Base-by-base conservation (phyloP, 1,140 invertebrate species). In the Brachionus asplanchnoidis region DNA sequence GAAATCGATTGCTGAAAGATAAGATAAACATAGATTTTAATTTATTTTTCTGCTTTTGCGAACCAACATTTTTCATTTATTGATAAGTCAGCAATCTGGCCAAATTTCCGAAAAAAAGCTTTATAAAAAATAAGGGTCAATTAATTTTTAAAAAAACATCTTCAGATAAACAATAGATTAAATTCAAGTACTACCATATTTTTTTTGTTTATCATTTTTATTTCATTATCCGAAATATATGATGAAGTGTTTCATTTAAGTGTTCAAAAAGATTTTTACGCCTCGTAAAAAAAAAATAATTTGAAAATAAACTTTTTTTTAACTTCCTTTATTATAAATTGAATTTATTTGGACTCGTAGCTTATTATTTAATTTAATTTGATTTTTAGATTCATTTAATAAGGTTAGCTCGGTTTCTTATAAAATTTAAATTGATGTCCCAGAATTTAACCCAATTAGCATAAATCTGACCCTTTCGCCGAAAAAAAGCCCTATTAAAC, bases 21-120 rank as follows among this genome's bases (percentile, higher is more conserved):
- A 77, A 36, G 73, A 77, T 77, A 77, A 77, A 77, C 32, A 77
- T 17, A 20, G 32, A n/a, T 70, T 23, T 46, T 77, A 50, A 26
- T 77, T 42, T 75, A 28, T 36, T 42, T 75, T n/a, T 26, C n/a
- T 77, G 42, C 14, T 26, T 20, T 26, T 20, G 26, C n/a, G 73
- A 50, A 53, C 68, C 36, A 73, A 40, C 12, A 9, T 73, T 36
- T 73, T 73, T 73, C 1, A 20, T 40, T 73, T 73, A 20, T 42
- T 73, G 68, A 73, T 73, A 20, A 73, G 28, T 73, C 68, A 73
- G 36, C 17, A 42, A 73, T 73, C 14, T 40, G 36, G 12, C 0
- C 26, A 68, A 68, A 68, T n/a, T 68, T 68, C 66, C 17, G 26
- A 36, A 36, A 68, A n/a, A 60, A 20, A 60, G 17, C 20, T 60